Evolutionary conservation across 1,140 invertebrate genomes (phyloP), one percentile per base, ranked within the genome.

Genomic region (Radopholus similis): DNA sequence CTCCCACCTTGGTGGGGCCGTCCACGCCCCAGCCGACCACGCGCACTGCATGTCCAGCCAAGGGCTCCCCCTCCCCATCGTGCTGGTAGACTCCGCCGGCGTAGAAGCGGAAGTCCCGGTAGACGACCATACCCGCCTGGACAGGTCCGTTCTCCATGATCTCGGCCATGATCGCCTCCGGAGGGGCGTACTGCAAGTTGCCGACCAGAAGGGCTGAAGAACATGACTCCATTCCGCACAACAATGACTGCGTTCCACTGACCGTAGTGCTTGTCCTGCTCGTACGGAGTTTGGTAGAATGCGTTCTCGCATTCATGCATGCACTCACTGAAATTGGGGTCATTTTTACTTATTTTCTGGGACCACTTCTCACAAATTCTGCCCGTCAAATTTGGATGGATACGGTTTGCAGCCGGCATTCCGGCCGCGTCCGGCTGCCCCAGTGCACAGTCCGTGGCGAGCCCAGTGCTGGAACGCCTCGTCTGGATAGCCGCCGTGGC

Each of bases 21-120:
- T n/a, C n/a, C n/a, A n/a, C 87, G 26, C 91, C 91, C 89, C 90
- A 93, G 23, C 92, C 92, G 9, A 94, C 83, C 30, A 94, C 89
- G 77, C 89, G 89, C 49, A 95, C 88, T 26, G 92, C 92, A 84
- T 95, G 92, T 9, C 91, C 91, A 37, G 91, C 92, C 28, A 92
- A 85, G n/a, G 84, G 85, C 18, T 86, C 82, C 47, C 91, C 91
- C 59, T 86, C 83, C 0, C n/a, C n/a, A n/a, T 87, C 87, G 80
- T 93, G 90, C 80, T 90, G 86, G 83, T 94, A 93, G 2, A 93
- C 90, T 74, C 91, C 90, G 86, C 76, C 28, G 4, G 30, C 62
- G 67, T 64, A 70, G 18, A 18, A 8, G 1, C 90, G 83, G 76
- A 95, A 89, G 85, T 95, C 92, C 58, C 87, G 87, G 81, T 91